phyloP scores from a whole-genome alignment of 2,888 invertebrate species.

The Ceramica pisi region DNA sequence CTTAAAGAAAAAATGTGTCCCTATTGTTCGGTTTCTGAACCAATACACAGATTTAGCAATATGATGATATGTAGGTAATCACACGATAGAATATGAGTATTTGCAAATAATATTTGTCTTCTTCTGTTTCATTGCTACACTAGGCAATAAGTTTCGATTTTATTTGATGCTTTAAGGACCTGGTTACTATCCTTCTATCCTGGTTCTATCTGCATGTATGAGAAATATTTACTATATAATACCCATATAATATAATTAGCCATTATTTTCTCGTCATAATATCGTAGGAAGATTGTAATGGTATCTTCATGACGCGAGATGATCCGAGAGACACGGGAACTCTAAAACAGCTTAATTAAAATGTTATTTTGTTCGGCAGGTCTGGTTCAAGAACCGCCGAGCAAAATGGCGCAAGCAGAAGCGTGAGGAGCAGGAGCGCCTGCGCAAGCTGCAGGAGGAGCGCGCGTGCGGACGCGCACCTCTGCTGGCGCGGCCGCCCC shows the following conservation, averaged over 20 bases:
- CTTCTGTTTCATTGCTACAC: too few relatives aligned
- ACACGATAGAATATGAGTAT: conserved; percentile 18
- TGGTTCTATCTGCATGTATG: neutral
- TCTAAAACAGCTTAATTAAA: conserved; percentile 1
- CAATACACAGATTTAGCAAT: conserved; percentile 29
- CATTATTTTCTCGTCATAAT: too few relatives aligned
- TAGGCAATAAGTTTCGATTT: neutral
- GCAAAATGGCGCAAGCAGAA: conserved; percentile 99
- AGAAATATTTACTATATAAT: too few relatives aligned
- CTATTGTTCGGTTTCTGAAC: conserved; percentile 14
- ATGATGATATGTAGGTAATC: conserved; percentile 5
- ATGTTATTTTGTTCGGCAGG: conserved; percentile 90
- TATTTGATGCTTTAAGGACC: neutral
- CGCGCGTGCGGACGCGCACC: conserved; percentile 88
- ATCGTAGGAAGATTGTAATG: too few relatives aligned
- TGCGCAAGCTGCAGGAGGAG: conserved; percentile 96
- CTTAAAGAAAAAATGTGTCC: conserved; percentile 19
- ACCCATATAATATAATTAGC: too few relatives aligned
- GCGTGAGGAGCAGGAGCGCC: conserved; percentile 95
- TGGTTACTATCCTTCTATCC: too few relatives aligned
- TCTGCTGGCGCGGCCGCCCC: conserved; percentile 75
- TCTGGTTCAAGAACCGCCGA: conserved; percentile 98
- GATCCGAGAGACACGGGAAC: neutral
- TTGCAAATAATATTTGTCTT: too few relatives aligned
- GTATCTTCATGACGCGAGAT: neutral